Percentiles rank a stretch among this genome's conserved stretches.
Conservation (phyloP, 2,113 vertebrate species). For the Motacilla alba region DNA sequence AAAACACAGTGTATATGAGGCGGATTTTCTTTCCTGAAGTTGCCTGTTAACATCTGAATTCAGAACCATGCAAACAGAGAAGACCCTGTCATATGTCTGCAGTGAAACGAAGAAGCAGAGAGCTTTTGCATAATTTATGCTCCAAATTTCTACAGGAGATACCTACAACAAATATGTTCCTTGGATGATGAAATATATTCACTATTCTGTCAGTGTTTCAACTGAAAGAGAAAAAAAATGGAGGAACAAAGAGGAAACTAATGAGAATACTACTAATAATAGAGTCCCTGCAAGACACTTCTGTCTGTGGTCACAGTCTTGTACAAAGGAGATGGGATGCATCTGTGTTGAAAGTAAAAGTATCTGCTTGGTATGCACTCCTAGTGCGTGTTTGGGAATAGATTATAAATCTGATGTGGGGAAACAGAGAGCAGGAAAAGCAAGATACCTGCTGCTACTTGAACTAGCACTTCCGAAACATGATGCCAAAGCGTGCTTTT, state of each 20-base stretch:
- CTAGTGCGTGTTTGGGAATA: background rate
- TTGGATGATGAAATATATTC: background rate
- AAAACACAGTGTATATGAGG: background rate
- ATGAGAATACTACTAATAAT: background rate
- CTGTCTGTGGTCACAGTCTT: background rate
- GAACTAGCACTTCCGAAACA: background rate
- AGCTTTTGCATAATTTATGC: background rate
- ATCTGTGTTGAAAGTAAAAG: constrained; percentile 5
- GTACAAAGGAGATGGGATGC: background rate
- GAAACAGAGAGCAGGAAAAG: constrained; percentile 10
- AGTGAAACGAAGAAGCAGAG: background rate
- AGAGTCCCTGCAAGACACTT: background rate
- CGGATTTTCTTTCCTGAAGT: background rate
- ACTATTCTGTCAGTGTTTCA: background rate
- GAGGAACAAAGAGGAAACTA: background rate
- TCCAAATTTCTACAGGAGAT: background rate
- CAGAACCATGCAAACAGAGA: background rate
- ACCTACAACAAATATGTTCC: background rate
- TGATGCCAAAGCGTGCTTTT: background rate
- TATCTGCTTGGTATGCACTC: background rate
- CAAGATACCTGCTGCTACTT: constrained; percentile 30
- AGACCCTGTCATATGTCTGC: background rate
- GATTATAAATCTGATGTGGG: background rate
- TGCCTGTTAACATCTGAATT: background rate
- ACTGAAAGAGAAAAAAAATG: background rate